phyloP scores from a whole-genome alignment of 2,888 invertebrate species.

The Nemurella pictetii region DNA sequence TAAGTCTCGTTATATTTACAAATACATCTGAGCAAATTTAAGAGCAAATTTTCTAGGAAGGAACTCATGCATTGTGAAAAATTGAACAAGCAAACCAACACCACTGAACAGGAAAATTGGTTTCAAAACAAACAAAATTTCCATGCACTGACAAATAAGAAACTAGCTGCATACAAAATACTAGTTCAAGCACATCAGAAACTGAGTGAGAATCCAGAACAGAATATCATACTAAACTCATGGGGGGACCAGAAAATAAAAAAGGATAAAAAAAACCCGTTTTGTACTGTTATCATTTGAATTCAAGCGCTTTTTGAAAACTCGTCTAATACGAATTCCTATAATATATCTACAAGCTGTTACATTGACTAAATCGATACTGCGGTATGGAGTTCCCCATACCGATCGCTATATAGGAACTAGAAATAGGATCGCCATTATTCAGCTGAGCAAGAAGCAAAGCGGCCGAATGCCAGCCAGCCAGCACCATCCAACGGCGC shows the following conservation, averaged over 20 bases:
- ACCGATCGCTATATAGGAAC: no score
- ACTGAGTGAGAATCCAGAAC: not conserved
- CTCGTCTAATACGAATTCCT: no score
- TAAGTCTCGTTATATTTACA: no score
- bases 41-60: not conserved
- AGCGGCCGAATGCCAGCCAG: no score
- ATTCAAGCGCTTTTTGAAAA: no score
- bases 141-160: not conserved
- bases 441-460: not conserved
- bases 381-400: no score
- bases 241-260: not conserved
- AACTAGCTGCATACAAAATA: not conserved
- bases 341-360: no score
- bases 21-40: no score
- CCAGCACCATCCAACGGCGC: conserved; percentile 16
- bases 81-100: conserved; percentile 27
- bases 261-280: no score
- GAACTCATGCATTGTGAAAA: conserved; percentile 1
- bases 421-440: no score
- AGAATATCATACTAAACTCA: not conserved
- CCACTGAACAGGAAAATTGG: conserved; percentile 6
- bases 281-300: no score
- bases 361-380: no score
- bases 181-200: not conserved
- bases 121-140: not conserved